Evolutionary conservation across 2,113 vertebrate species (phyloP).

Genomic region (Ceyx melanurus): DNA sequence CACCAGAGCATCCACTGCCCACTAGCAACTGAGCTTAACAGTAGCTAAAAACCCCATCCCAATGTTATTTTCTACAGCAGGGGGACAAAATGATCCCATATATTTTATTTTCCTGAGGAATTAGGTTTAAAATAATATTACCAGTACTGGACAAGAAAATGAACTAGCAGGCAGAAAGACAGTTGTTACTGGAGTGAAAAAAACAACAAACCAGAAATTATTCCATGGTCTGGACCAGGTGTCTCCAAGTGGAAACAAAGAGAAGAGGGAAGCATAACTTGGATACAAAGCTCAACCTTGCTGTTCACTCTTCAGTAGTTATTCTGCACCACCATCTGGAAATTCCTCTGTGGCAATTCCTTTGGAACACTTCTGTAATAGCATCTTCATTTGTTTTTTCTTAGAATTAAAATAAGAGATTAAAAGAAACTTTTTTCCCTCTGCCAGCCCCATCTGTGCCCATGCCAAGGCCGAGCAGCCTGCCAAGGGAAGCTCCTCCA

Average conservation of each 20-base stretch:
- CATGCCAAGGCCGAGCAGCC: neutral
- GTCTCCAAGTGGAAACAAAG: neutral
- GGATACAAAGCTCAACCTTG: conserved; percentile 22
- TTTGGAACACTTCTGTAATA: conserved; percentile 54
- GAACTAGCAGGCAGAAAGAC: neutral
- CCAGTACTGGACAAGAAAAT: neutral
- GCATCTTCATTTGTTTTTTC: conserved; percentile 56
- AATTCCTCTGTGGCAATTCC: conserved; percentile 40
- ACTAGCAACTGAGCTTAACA: neutral
- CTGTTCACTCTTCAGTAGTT: conserved; percentile 1
- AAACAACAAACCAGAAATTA: neutral
- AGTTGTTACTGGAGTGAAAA: neutral
- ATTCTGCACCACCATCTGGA: conserved; percentile 53
- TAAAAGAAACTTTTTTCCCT: conserved; percentile 9
- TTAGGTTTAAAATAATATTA: neutral
- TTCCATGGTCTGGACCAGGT: neutral
- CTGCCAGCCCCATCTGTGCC: conserved; percentile 35
- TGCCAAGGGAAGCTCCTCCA: neutral
- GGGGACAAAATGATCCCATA: neutral
- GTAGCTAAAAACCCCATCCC: neutral
- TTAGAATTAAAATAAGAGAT: conserved; percentile 20
- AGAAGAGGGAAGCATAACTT: neutral
- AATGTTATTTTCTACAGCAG: neutral
- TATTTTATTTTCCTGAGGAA: neutral
- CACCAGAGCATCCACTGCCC: neutral